These are phyloP conservation scores for Temnothorax longispinosus DNA, from an alignment of 1,140 invertebrate genomes.

Conservation along the genomic window DNA sequence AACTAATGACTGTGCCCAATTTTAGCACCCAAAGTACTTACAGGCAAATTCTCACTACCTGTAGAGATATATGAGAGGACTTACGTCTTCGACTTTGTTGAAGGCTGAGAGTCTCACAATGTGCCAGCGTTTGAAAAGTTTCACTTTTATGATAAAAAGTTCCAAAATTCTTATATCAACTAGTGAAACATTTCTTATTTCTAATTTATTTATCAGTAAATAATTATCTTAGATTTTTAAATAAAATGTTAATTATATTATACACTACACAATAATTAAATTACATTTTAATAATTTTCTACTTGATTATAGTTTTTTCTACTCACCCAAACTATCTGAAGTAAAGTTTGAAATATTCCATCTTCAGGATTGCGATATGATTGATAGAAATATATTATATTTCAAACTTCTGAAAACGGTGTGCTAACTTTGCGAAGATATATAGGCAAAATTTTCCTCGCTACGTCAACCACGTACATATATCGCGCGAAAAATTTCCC, in stretches of 20 bases:
- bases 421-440: not conserved
- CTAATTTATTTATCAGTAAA: not conserved
- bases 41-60: not conserved
- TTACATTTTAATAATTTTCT: not conserved
- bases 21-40: conserved; percentile 8
- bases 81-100: conserved; percentile 9
- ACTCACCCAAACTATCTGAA: not conserved
- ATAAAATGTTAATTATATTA: not conserved
- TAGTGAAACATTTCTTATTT: not conserved
- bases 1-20: conserved; percentile 32
- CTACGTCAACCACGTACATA: not conserved
- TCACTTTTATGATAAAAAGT: not conserved
- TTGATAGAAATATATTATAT: not conserved
- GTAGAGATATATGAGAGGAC: conserved; percentile 9
- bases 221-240: not conserved
- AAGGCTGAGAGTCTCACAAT: conserved; percentile 27
- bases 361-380: not conserved
- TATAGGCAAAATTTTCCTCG: not conserved
- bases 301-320: not conserved
- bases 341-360: not conserved
- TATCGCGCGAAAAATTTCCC: not conserved
- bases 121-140: not conserved
- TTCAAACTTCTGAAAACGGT: not conserved
- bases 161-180: not conserved
- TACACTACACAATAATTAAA: not conserved